These are phyloP conservation scores for Oxyura jamaicensis DNA, from an alignment of 2,113 vertebrate species.

Conservation along the genomic window DNA sequence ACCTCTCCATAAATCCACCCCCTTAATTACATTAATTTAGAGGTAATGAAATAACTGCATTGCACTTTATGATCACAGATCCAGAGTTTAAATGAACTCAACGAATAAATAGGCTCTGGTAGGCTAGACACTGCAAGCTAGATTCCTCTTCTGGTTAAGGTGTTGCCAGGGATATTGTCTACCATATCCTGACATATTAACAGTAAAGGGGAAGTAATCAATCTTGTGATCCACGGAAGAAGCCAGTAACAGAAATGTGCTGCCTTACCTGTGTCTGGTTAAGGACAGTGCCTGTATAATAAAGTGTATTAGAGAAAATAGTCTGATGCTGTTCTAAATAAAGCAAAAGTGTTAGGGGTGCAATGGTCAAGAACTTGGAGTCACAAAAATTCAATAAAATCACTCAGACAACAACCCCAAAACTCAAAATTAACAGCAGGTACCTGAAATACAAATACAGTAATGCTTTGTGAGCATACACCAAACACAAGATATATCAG, in stretches of 20 bases:
- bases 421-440: not conserved
- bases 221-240: not conserved
- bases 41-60: not conserved
- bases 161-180: not conserved
- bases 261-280: not conserved
- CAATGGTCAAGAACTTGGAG: not conserved
- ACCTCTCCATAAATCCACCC: not conserved
- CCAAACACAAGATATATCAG: not conserved
- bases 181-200: not conserved
- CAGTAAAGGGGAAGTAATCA: not conserved
- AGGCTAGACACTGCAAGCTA: not conserved
- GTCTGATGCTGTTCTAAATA: not conserved
- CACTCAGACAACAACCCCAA: not conserved
- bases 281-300: not conserved
- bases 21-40: not conserved
- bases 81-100: not conserved
- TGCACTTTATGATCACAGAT: not conserved
- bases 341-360: not conserved
- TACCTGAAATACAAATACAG: not conserved
- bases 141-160: not conserved
- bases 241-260: not conserved
- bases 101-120: not conserved
- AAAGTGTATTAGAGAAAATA: not conserved
- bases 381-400: not conserved
- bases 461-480: not conserved